A percentile compares a stretch with the other conserved stretches of the same genome.
Evolutionary conservation across 2,797 vertebrate species (phyloP).

Genomic region (Chiroxiphia lanceolata): DNA sequence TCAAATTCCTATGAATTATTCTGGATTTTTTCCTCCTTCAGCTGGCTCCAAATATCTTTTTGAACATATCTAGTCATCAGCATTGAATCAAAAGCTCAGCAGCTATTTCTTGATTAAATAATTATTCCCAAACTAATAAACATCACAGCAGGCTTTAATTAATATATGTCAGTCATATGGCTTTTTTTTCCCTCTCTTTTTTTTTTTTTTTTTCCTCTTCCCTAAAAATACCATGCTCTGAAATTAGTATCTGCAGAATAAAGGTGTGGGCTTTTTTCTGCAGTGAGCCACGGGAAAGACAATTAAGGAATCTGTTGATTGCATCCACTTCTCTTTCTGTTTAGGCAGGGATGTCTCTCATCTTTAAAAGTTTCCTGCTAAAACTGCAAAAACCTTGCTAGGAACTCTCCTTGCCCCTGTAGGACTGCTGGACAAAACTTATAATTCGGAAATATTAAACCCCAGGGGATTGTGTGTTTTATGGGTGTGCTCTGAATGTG

Average conservation of each 20-base stretch:
- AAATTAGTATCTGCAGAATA: slow-evolving; percentile 29
- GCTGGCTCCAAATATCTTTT: neutral
- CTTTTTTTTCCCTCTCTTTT: neutral
- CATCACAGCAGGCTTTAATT: slow-evolving; percentile 56
- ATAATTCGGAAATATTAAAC: neutral
- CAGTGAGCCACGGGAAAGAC: neutral
- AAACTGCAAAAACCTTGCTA: neutral
- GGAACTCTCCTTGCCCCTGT: neutral
- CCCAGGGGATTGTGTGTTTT: neutral
- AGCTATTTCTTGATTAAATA: slow-evolving; percentile 62
- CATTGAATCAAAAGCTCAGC: slow-evolving; percentile 44
- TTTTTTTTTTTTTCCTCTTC: neutral
- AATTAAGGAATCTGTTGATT: slow-evolving; percentile 7
- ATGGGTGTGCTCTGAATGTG: neutral
- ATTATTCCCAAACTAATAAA: slow-evolving; percentile 66
- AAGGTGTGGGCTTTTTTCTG: slow-evolving; percentile 9
- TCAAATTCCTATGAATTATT: neutral
- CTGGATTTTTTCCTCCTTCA: neutral
- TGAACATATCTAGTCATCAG: slow-evolving; percentile 10
- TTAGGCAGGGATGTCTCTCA: neutral
- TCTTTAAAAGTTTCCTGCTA: neutral
- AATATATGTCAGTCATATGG: slow-evolving; percentile 26
- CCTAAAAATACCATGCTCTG: slow-evolving; percentile 18
- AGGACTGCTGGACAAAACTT: neutral
- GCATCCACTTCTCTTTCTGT: neutral